phyloP scores from a whole-genome alignment of 2,797 vertebrate genomes.

The Chrysocyon brachyurus region DNA sequence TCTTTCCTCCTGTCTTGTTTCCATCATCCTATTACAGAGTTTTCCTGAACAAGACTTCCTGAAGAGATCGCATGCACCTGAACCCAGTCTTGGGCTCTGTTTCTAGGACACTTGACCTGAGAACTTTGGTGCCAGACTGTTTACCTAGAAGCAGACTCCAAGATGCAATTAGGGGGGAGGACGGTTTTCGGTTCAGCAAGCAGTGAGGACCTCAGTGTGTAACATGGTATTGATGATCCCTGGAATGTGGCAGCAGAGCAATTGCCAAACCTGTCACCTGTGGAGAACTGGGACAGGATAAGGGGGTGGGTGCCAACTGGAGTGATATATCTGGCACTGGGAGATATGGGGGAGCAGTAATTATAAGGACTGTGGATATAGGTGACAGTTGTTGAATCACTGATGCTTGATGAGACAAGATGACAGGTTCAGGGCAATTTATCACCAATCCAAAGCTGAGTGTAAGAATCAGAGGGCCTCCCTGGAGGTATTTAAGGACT shows the following conservation, averaged over 20 bases:
- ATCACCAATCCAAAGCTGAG: neutral
- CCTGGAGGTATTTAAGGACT: neutral
- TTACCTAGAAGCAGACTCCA: neutral
- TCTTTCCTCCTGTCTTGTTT: neutral
- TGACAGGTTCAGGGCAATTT: neutral
- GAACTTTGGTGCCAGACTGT: neutral
- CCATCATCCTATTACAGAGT: neutral
- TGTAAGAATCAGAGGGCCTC: neutral
- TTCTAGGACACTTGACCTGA: neutral
- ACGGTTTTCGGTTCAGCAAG: neutral
- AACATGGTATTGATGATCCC: neutral
- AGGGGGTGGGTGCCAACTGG: neutral
- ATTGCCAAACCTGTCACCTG: neutral
- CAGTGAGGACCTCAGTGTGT: neutral
- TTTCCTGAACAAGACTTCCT: neutral
- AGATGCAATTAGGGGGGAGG: neutral
- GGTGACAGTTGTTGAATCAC: neutral
- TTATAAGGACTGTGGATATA: neutral
- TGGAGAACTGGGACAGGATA: neutral
- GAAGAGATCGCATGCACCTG: neutral
- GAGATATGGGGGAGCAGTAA: neutral
- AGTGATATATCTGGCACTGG: neutral
- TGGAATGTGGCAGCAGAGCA: neutral
- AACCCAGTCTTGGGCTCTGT: neutral
- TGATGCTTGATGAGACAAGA: neutral